These are phyloP conservation scores for Hypercompe scribonia DNA, from an alignment of 2,888 invertebrate species.

Conservation along the genomic window DNA sequence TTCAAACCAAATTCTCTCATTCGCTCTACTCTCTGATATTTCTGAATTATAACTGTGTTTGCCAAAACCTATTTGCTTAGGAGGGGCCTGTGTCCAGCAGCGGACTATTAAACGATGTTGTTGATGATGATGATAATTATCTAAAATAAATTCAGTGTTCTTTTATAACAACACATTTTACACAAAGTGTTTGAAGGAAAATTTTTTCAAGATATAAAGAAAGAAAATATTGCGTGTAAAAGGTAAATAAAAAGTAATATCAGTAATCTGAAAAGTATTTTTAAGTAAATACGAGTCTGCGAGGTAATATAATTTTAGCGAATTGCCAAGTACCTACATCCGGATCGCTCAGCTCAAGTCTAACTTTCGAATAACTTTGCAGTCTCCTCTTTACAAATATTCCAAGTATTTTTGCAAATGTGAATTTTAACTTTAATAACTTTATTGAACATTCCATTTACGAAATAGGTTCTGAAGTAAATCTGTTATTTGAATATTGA, in stretches of 20 bases:
- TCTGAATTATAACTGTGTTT: no score
- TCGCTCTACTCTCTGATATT: no score
- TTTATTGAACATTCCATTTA: conserved; percentile 3
- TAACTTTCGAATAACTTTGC: conserved; percentile 22
- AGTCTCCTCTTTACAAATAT: conserved; percentile 14
- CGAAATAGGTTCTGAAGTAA: not conserved
- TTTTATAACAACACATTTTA: not conserved
- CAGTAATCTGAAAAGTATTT: conserved; percentile 23
- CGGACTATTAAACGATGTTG: no score
- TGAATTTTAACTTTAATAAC: conserved; percentile 9
- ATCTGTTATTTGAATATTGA: not conserved
- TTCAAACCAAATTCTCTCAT: no score
- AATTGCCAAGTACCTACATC: conserved; percentile 10
- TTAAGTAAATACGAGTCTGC: conserved; percentile 20
- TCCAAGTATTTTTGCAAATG: conserved; percentile 7
- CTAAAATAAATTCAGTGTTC: no score
- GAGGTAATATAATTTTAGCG: conserved; percentile 17
- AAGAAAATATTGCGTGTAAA: not conserved
- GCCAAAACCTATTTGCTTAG: no score
- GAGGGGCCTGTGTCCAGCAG: no score
- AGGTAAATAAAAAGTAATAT: conserved; percentile 15
- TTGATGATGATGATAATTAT: no score
- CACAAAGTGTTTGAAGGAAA: not conserved
- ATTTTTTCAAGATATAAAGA: not conserved
- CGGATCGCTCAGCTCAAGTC: conserved; percentile 36